Base-by-base conservation (phyloP, 2,113 vertebrate species). In the Regulus satrapa region DNA sequence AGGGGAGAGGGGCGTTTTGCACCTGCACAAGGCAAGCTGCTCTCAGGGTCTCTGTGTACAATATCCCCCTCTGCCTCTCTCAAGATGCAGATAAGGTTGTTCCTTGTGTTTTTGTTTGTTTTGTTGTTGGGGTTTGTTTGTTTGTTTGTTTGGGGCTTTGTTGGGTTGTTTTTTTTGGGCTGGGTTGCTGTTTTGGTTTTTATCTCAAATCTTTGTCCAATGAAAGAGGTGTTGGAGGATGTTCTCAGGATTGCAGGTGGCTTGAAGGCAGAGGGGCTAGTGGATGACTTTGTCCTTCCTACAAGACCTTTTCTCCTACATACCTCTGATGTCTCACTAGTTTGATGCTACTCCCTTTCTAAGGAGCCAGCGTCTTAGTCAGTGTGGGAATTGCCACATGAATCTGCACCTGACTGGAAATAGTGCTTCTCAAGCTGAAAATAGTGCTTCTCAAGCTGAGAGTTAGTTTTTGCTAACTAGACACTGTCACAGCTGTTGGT, bases 361-460 rank as follows among this genome's bases (percentile, higher is more conserved):
- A 19, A 66, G 43, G 63, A 89, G 34, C 25, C 2, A 4, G 18
- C 54, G 32, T 61, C 52, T 88, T 45, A 81, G 61, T 74, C 64
- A 74, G 34, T 8, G 23, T 51, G 51, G 59, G 51, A 72, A 88
- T 67, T 90, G 72, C 79, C 55, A 63, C 79, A 45, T 21, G 94
- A 96, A 94, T 95, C 54, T 74, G 63, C 49, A 73, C 9, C 67
- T 88, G 32, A 29, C 75, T 95, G 85, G 79, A 80, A 95, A 73
- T 2, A 40, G 13, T 45, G 18, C 32, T 79, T 90, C 74, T 88
- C 52, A 92, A 83, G 56, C 66, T 66, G 24, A 74, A 76, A 94
- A 73, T 15, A 62, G 29, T 24, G 15, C 66, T 82, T 79, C 75
- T 90, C 49, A 93, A 88, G 58, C 74, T 62, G 28, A 67, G 61